Evolutionary conservation across 1,140 invertebrate species (phyloP), one percentile per base, ranked within the genome.

Genomic region (Drosophila nasuta): DNA sequence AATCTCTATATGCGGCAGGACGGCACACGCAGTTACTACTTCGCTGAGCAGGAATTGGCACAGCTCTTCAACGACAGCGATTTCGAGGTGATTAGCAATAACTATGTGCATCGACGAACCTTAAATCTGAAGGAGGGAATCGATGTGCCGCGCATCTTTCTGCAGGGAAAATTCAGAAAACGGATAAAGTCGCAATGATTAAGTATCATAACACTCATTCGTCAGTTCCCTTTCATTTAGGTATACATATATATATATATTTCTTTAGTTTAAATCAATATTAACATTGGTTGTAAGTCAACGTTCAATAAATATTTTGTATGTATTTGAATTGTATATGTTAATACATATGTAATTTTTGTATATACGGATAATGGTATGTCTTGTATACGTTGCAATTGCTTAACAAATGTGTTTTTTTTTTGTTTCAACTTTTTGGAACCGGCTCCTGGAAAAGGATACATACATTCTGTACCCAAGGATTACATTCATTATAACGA

Each of bases 1-100:
- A 99, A 99, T 93, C 97, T 99, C 79, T 99, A 99, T 92, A 96
- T 98, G 92, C 93, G 99, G 20, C 98, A 99, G 92, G 99, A 99
- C 95, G 98, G 98, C 2, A 99, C 99, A 1, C 95, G 97, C 72
- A 96, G 95, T 70, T 98, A 97, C 89, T 98, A 97, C 86, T 98
- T 97, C 87, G 95, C 95, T 0, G 92, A 94, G 10, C 95, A 96
- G 63, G 95, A 96, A 92, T 75, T 97, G 0, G 77, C 77, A 0
- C 25, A 93, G 13, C 81, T 94, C 3, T 82, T 98, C 13, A 81
- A 89, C 15, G 89, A 93, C 6, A 93, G 93, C 74, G 97, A 97
- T 2, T 98, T 98, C 93, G 92, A 95, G 78, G 93, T 95, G 0
- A 56, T 95, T 0, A 91, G 87, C 33, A 96, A 96, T 90, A 93